phyloP scores from a whole-genome alignment of 2,797 vertebrate species.

The Dicrostonyx torquatus region DNA sequence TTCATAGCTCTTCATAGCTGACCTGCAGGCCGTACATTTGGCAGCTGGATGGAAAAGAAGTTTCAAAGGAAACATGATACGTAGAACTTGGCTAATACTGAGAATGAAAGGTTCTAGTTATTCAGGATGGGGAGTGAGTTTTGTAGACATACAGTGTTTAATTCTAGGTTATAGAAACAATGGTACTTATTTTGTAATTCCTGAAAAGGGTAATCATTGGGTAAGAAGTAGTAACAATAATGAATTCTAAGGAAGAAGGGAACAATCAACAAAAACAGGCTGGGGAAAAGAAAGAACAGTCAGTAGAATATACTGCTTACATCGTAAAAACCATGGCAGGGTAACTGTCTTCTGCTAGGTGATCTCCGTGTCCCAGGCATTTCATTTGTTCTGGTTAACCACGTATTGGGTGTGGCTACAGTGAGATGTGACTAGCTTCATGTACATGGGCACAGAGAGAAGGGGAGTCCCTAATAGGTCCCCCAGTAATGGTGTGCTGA shows the following conservation, averaged over 20 bases:
- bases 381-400: neutral
- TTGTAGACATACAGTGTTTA: neutral
- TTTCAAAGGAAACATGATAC: neutral
- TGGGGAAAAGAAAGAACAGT: neutral
- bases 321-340: neutral
- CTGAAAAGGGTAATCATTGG: neutral
- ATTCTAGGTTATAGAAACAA: neutral
- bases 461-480: neutral
- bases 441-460: neutral
- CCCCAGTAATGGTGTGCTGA: neutral
- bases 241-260: neutral
- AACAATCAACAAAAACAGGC: neutral
- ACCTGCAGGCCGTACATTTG: neutral
- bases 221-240: neutral
- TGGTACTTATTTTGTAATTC: conserved; percentile 23
- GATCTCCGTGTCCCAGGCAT: neutral
- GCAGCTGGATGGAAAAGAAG: neutral
- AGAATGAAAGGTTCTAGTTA: neutral
- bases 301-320: neutral
- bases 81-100: neutral
- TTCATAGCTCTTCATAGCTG: neutral
- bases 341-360: neutral
- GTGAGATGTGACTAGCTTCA: neutral
- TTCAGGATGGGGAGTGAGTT: neutral
- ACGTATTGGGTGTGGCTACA: neutral